Conservation (phyloP, 2,113 vertebrate species). For the Boulengeromyrus knoepffleri region DNA sequence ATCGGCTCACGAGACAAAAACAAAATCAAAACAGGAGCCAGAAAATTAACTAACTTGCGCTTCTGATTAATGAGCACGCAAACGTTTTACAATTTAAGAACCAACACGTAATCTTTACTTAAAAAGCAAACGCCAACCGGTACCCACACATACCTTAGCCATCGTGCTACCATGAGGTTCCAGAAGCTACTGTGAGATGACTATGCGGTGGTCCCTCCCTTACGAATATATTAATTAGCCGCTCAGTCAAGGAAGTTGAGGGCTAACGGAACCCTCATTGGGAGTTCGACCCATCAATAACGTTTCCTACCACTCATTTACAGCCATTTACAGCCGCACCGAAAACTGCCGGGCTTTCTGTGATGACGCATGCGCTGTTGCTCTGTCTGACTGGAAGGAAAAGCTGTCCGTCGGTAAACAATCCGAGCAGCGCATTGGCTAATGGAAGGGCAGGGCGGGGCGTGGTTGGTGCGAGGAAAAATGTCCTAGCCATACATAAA, state of each 20-base stretch:
- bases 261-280: background rate
- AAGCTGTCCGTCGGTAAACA: background rate
- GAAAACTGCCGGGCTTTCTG: background rate
- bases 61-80: background rate
- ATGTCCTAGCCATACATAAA: background rate
- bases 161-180: slow-evolving; percentile 67
- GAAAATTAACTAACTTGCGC: background rate
- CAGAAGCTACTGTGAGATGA: slow-evolving; percentile 62
- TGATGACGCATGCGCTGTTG: background rate
- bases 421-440: background rate
- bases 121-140: background rate
- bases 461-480: background rate
- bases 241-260: slow-evolving; percentile 27
- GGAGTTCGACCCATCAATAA: background rate
- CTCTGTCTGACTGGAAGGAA: background rate
- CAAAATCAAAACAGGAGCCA: background rate
- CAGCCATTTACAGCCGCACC: background rate
- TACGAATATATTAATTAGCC: slow-evolving; percentile 32
- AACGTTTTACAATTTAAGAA: background rate
- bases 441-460: background rate
- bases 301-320: no score
- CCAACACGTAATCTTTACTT: background rate
- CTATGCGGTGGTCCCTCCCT: slow-evolving; percentile 45
- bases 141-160: slow-evolving; percentile 63
- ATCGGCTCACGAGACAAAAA: background rate